phyloP scores from a whole-genome alignment of 2,797 vertebrate species.

The Acipenser ruthenus region DNA sequence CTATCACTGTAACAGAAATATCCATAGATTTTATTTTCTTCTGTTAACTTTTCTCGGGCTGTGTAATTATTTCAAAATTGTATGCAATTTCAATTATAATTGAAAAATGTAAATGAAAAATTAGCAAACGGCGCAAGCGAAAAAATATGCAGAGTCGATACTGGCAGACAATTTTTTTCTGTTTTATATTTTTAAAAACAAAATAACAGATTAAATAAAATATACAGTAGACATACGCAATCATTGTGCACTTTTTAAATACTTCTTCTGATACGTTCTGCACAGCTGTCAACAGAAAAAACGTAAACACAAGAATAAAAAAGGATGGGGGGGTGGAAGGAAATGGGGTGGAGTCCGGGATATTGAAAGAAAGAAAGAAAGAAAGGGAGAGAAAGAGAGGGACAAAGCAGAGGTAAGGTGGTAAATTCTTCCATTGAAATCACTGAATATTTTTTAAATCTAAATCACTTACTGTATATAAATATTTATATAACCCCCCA shows the following conservation, averaged over 20 bases:
- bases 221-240: constrained; percentile 98
- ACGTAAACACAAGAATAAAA: constrained; percentile 57
- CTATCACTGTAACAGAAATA: too few relatives aligned
- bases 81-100: too few relatives aligned
- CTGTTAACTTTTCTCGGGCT: too few relatives aligned
- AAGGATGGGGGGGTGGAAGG: constrained; percentile 27
- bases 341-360: constrained; percentile 30
- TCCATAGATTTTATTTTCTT: too few relatives aligned
- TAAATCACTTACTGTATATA: constrained; percentile 71
- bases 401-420: constrained; percentile 37
- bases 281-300: constrained; percentile 69
- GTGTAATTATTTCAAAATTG: too few relatives aligned
- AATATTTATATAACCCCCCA: constrained; percentile 65
- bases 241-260: constrained; percentile 89
- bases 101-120: too few relatives aligned
- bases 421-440: constrained; percentile 64
- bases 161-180: constrained; percentile 52
- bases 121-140: too few relatives aligned
- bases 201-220: constrained; percentile 97
- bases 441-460: constrained; percentile 77
- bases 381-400: constrained; percentile 22
- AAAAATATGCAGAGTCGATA: constrained; percentile 21
- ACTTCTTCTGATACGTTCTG: constrained; percentile 85
- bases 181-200: constrained; percentile 99
- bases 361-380: constrained; percentile 32